Conservation (phyloP, 2,113 vertebrate species). For the Dipodomys merriami region DNA sequence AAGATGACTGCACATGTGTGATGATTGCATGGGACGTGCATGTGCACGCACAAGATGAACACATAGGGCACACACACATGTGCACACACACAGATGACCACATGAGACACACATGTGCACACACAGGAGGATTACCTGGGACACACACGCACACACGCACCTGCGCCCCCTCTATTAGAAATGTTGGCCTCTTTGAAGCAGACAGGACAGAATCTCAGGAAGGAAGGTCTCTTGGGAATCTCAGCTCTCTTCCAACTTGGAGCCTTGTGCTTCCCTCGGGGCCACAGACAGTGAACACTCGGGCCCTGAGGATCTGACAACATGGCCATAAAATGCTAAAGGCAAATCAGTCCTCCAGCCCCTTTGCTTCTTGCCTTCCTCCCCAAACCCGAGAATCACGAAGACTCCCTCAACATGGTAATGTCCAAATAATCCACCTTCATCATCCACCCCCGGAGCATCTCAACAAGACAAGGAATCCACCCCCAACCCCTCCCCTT, state of each 20-base stretch:
- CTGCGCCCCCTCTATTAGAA: background rate
- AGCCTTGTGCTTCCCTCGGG: background rate
- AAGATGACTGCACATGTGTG: too few relatives aligned
- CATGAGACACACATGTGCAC: too few relatives aligned
- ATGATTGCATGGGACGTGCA: too few relatives aligned
- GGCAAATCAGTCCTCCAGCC: background rate
- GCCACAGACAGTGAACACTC: background rate
- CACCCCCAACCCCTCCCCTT: too few relatives aligned
- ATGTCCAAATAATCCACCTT: background rate
- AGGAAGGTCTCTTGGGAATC: background rate
- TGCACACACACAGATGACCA: too few relatives aligned
- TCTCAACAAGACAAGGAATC: background rate
- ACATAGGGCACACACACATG: too few relatives aligned
- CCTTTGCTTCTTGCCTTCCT: background rate
- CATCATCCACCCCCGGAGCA: background rate
- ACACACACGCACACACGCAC: too few relatives aligned
- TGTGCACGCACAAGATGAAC: too few relatives aligned
- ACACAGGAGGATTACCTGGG: too few relatives aligned
- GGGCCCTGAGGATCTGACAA: background rate
- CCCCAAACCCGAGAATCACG: background rate
- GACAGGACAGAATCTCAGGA: too few relatives aligned
- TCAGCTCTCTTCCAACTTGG: background rate
- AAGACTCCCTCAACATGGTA: background rate
- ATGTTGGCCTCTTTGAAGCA: background rate
- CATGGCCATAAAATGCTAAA: background rate